Evolutionary conservation across 2,888 invertebrate genomes (phyloP).

Genomic region (Eristalis arbustorum): DNA sequence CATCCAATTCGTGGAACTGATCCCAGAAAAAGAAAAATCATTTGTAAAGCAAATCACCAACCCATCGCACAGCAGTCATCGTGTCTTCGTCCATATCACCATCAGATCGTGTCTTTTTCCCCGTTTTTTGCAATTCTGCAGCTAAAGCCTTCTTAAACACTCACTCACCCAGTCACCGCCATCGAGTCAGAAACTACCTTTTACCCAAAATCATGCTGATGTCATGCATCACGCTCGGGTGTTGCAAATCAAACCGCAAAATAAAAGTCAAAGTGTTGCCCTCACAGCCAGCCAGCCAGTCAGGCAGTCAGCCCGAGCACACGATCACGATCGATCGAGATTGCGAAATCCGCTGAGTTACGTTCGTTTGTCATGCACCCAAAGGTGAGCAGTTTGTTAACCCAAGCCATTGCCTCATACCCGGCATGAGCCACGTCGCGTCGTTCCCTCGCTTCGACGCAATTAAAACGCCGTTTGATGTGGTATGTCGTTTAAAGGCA

Average conservation of each 20-base stretch:
- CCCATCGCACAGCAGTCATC: too few relatives aligned
- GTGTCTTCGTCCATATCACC: background rate
- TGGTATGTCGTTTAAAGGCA: background rate
- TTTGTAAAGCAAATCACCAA: too few relatives aligned
- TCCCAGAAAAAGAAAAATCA: too few relatives aligned
- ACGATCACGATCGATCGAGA: slow-evolving; percentile 27
- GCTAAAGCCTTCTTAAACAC: background rate
- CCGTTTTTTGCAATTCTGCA: background rate
- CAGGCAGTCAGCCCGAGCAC: background rate
- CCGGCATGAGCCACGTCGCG: background rate
- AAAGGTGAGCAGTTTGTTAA: slow-evolving; percentile 31
- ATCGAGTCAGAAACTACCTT: background rate
- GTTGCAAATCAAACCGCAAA: background rate
- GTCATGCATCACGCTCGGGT: slow-evolving; percentile 2
- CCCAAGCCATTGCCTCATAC: background rate
- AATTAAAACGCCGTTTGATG: background rate
- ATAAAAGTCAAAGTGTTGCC: slow-evolving; percentile 2
- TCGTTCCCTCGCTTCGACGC: background rate
- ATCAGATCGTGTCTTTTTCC: background rate
- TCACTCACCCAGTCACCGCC: background rate
- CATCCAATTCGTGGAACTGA: too few relatives aligned
- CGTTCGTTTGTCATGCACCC: slow-evolving; percentile 27
- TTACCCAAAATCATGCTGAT: background rate
- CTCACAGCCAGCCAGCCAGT: background rate
- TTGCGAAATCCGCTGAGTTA: slow-evolving; percentile 16